Conservation (phyloP, 2,113 vertebrate genomes). For the Macroglossus sobrinus region DNA sequence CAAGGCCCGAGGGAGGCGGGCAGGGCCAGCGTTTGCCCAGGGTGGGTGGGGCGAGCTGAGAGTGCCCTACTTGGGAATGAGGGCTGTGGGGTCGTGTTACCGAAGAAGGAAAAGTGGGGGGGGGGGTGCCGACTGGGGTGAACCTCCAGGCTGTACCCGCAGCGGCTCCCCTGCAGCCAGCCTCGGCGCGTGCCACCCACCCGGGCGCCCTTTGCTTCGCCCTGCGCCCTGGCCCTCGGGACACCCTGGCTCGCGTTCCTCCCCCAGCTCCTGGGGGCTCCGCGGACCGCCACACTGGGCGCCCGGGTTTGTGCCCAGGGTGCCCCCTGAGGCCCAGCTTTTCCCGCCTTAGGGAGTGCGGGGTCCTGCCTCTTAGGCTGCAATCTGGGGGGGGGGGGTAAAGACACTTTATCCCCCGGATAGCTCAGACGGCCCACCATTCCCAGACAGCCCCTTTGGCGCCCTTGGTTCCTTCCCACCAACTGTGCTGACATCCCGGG, state of each 20-base stretch:
- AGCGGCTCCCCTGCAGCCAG: background rate
- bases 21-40: background rate
- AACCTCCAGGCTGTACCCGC: too few species aligned
- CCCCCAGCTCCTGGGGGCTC: background rate
- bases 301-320: background rate
- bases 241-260: background rate
- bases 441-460: background rate
- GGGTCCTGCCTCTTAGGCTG: background rate
- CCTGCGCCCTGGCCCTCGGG: background rate
- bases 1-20: background rate
- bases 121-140: background rate
- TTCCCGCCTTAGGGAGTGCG: too few species aligned
- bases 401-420: too few species aligned
- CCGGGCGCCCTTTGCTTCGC: background rate
- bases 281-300: accelerated
- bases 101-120: background rate
- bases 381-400: too few species aligned
- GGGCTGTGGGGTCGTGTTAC: background rate
- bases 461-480: background rate
- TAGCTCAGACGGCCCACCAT: background rate
- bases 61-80: background rate
- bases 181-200: background rate
- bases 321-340: background rate
- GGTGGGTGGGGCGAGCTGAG: background rate
- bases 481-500: background rate